Evolutionary conservation across 2,888 invertebrate genomes (phyloP).

Genomic region (Dione vanillae): DNA sequence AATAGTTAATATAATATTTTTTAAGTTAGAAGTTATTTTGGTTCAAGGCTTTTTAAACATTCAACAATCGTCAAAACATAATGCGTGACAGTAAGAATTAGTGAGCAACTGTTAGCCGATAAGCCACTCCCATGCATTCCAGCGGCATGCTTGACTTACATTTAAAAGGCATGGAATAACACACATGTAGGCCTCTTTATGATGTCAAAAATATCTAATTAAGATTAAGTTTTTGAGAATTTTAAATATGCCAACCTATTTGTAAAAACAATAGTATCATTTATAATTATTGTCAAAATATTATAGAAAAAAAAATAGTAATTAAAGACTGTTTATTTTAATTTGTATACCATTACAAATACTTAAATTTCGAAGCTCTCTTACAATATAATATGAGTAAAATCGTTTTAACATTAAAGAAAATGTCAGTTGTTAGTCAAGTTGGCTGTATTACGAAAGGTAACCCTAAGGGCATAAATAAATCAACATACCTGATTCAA

Average conservation of each 20-base stretch:
- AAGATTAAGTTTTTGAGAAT: not conserved
- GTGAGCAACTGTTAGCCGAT: conserved; percentile 51
- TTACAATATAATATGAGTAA: not conserved
- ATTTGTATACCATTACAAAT: too few relatives aligned
- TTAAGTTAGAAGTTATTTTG: not conserved
- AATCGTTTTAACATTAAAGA: conserved; percentile 2
- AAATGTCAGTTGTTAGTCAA: conserved; percentile 36
- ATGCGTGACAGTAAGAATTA: conserved; percentile 47
- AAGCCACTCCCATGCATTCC: conserved; percentile 73
- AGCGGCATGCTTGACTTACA: conserved; percentile 58
- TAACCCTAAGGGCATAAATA: conserved; percentile 8
- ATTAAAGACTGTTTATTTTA: too few relatives aligned
- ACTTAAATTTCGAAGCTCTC: not conserved
- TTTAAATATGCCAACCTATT: not conserved
- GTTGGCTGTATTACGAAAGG: conserved; percentile 31
- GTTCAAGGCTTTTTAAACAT: conserved; percentile 10
- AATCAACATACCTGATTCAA: conserved; percentile 46
- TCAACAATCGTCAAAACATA: conserved; percentile 26
- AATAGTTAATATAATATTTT: not conserved
- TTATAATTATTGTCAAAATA: not conserved
- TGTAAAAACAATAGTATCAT: not conserved
- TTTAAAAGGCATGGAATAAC: conserved; percentile 45
- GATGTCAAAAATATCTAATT: not conserved
- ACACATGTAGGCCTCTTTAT: conserved; percentile 35
- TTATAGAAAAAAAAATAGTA: not conserved